A percentile compares a stretch with the other conserved stretches of the same genome.
These are phyloP conservation scores for Teleopsis dalmanni DNA, from an alignment of 1,140 invertebrate species.

Conservation along the genomic window DNA sequence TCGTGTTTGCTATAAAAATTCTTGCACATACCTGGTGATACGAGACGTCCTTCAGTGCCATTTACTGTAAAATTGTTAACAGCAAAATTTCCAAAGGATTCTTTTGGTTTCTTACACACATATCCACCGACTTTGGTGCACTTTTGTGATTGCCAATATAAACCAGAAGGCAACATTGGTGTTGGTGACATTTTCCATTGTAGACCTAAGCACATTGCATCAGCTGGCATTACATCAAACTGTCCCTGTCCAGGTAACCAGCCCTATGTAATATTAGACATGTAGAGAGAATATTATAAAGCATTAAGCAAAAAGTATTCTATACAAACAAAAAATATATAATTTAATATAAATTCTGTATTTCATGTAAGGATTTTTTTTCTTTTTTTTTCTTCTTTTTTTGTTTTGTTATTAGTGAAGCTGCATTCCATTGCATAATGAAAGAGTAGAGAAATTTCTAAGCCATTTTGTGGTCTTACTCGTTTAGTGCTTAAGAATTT, in stretches of 20 bases:
- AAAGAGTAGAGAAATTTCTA: too few species aligned
- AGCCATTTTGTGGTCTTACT: too few species aligned
- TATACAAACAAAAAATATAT: too few species aligned
- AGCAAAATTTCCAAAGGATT: slow-evolving; percentile 14
- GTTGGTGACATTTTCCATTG: slow-evolving; percentile 56
- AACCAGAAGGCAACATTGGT: slow-evolving; percentile 52
- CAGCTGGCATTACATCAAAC: slow-evolving; percentile 25
- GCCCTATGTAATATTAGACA: too few species aligned
- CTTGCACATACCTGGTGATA: slow-evolving; percentile 18
- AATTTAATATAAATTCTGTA: too few species aligned
- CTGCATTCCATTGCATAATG: too few species aligned
- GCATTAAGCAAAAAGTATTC: too few species aligned
- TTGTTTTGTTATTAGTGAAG: too few species aligned
- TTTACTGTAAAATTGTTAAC: slow-evolving; percentile 42
- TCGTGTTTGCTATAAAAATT: background rate
- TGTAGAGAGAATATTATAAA: too few species aligned
- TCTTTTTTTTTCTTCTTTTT: too few species aligned
- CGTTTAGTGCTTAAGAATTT: too few species aligned
- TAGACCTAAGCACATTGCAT: slow-evolving; percentile 49
- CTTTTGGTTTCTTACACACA: slow-evolving; percentile 50
- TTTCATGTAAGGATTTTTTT: too few species aligned
- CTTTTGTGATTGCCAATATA: slow-evolving; percentile 55
- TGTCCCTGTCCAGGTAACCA: slow-evolving; percentile 50
- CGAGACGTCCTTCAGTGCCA: slow-evolving; percentile 46
- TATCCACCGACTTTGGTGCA: slow-evolving; percentile 57